These are phyloP conservation scores for Caenorhabditis sulstoni DNA, from an alignment of 2,888 invertebrate genomes.

Conservation along the genomic window DNA sequence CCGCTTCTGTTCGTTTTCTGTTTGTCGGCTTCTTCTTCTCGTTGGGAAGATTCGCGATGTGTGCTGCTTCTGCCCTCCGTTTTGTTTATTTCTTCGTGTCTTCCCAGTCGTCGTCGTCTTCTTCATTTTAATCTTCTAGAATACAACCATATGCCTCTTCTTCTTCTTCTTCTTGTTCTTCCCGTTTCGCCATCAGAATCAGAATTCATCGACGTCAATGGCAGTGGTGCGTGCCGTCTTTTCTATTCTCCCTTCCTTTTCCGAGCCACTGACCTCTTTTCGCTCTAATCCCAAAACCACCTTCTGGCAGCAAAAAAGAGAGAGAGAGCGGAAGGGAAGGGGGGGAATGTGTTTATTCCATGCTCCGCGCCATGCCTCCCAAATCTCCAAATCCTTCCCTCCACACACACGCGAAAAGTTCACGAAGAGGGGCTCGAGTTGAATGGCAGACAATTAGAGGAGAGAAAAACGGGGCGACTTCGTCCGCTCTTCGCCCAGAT, in stretches of 20 bases:
- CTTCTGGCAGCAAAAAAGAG: too few relatives aligned
- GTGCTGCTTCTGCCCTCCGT: not conserved
- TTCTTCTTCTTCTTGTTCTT: slow-evolving; percentile 12
- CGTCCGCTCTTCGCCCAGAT: not conserved
- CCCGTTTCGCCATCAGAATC: not conserved
- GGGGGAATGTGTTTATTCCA: too few relatives aligned
- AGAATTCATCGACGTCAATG: not conserved
- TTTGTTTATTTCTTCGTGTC: slow-evolving; percentile 4
- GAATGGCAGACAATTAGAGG: slow-evolving; percentile 49
- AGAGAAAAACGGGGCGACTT: too few relatives aligned
- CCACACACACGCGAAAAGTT: slow-evolving; percentile 23
- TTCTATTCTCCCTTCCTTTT: too few relatives aligned
- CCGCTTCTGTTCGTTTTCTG: too few relatives aligned
- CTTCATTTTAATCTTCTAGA: not conserved
- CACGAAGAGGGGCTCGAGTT: slow-evolving; percentile 12
- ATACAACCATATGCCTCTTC: not conserved
- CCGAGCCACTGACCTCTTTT: too few relatives aligned
- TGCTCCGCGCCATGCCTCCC: too few relatives aligned
- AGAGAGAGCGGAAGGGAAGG: too few relatives aligned
- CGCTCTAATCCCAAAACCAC: too few relatives aligned
- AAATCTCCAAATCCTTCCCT: too few relatives aligned
- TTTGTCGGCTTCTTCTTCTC: not conserved
- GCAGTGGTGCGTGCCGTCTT: too few relatives aligned
- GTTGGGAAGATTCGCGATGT: not conserved
- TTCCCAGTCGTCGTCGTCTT: slow-evolving; percentile 14